Base-by-base conservation (phyloP, 2,797 vertebrate species). In the Streptopelia turtur region DNA sequence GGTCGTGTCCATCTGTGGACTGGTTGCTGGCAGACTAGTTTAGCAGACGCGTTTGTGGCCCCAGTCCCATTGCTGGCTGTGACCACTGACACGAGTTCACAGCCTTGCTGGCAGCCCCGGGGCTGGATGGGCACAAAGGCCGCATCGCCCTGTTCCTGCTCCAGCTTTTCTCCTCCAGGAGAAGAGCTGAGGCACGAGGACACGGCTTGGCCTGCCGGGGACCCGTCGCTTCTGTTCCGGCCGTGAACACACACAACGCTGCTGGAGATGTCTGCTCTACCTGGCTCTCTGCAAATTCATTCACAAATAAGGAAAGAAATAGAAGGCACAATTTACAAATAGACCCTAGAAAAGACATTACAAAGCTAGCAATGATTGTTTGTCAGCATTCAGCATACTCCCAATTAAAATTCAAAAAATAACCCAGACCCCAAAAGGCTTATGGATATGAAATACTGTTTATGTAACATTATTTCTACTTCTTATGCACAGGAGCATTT, bases 401-500 rank as follows among this genome's bases (percentile, higher is more conserved):
- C 49, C 61, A 30, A 63, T 92, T 90, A 93, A 90, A 91, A 93
- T 93, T 77, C 49, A 90, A 85, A 89, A 68, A 56, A 66, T 60
- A 85, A 90, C 77, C 41, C 81, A 80, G 71, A 87, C 39, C 52
- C 41, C 16, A 33, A 68, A 91, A 92, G 61, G 78, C 60, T 89
- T 92, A 85, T n/a, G 68, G 78, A 80, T 85, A 70, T 75, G 65
- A 89, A 75, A 43, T 17, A 21, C 1, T 1, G 45, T 75, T 91
- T 94, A 75, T 95, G 72, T 43, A 43, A 43, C 41, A 43, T 43
- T 63, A 89, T 87, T 85, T 95, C 81, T 89, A 35, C 41, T 95
- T 94, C 39, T 93, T 85, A 94, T 94, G 89, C 91, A 94, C 59
- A 89, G 81, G 30, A 94, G 92, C 75, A 96, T 93, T 79, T 75